These are phyloP conservation scores for Tenthredo notha DNA, from an alignment of 2,888 invertebrate species.

Conservation along the genomic window DNA sequence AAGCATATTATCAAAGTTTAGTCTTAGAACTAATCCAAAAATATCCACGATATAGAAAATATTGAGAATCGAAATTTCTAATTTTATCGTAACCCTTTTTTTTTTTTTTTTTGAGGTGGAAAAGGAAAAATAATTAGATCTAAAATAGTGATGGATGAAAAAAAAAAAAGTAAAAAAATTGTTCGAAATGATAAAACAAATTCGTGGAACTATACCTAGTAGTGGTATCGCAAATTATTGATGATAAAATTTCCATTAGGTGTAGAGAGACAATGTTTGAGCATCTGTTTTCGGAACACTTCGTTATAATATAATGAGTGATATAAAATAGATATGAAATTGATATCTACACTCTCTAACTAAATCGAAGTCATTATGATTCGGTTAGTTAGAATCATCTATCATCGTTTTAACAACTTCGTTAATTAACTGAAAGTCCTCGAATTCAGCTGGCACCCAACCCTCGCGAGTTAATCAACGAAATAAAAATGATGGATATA, in stretches of 20 bases:
- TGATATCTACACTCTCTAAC: not conserved
- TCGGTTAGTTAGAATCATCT: not conserved
- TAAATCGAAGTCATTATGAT: not conserved
- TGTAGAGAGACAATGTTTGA: not conserved
- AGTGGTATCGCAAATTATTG: not conserved
- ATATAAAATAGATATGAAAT: conserved; percentile 17
- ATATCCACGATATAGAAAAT: not conserved
- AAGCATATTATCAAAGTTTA: too few species aligned
- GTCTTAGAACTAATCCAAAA: not conserved
- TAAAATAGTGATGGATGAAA: too few species aligned
- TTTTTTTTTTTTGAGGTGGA: too few species aligned
- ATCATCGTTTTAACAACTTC: conserved; percentile 1
- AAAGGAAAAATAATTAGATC: not conserved
- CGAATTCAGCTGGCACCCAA: not conserved
- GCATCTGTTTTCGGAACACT: not conserved
- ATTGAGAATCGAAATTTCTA: too few species aligned
- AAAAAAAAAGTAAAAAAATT: too few species aligned
- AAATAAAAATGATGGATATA: not conserved
- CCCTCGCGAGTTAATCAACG: not conserved
- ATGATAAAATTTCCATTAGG: conserved; percentile 10
- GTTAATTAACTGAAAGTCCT: not conserved
- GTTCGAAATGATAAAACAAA: not conserved
- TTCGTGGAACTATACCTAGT: not conserved
- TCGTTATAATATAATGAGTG: not conserved
- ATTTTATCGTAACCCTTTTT: too few species aligned